These are phyloP conservation scores for Eupithecia centaureata DNA, from an alignment of 2,888 invertebrate species.

Conservation along the genomic window DNA sequence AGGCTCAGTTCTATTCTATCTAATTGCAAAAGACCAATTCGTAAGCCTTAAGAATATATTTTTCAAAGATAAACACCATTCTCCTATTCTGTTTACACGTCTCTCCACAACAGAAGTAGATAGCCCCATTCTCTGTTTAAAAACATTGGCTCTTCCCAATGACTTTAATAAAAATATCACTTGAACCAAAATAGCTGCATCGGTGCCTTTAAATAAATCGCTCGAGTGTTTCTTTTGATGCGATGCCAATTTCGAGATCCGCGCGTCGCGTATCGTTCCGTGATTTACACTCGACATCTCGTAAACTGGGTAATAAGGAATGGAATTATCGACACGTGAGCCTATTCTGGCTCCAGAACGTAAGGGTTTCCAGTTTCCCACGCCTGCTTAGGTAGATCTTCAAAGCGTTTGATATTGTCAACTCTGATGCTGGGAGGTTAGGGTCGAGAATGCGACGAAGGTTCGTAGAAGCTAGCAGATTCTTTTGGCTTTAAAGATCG, in stretches of 20 bases:
- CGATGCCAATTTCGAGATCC: constrained; percentile 43
- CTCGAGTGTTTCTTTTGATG: constrained; percentile 46
- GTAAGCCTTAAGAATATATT: not conserved
- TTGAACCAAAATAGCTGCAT: constrained; percentile 19
- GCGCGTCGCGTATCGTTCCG: constrained; percentile 9
- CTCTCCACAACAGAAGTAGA: not conserved
- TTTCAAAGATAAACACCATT: too few relatives aligned
- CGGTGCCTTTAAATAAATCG: constrained; percentile 36
- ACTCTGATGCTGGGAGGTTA: not conserved
- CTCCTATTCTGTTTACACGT: not conserved
- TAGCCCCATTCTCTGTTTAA: not conserved
- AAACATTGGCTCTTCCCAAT: constrained; percentile 1
- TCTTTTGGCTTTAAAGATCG: not conserved
- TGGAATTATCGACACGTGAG: constrained; percentile 26
- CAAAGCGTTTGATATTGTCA: not conserved
- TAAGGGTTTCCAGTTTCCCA: constrained; percentile 20
- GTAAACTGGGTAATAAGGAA: constrained; percentile 15
- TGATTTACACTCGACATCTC: constrained; percentile 9
- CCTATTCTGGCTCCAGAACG: constrained; percentile 18
- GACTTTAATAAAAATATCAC: constrained; percentile 1
- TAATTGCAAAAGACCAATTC: not conserved
- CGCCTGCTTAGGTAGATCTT: constrained; percentile 4
- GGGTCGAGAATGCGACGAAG: not conserved
- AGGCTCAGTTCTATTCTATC: not conserved
- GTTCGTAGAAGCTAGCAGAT: not conserved